Evolutionary conservation across 1,140 invertebrate species (phyloP), one percentile per base, ranked within the genome.

Genomic region (Cylas formicarius): DNA sequence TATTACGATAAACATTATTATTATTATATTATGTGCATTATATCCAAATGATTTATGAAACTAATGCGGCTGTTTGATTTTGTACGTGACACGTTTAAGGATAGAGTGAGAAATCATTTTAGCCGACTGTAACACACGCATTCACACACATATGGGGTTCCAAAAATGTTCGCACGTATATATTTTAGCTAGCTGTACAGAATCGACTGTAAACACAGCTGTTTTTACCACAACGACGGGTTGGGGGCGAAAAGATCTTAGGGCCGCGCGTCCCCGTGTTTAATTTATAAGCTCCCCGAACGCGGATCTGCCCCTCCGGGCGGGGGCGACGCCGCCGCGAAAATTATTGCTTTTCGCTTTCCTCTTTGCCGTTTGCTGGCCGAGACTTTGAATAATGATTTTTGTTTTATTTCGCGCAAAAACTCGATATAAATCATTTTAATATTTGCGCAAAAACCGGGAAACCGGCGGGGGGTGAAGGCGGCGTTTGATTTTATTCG

Each of bases 301-400:
- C 19, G 16, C 19, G 20, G 20, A n/a, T 21, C 32, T 27, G 13
- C 23, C 39, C 18, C 17, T 29, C 26, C 5, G 18, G 29, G 18
- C n/a, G 11, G 18, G 39, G 23, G 36, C 44, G 41, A 37, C 49
- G 26, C 37, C 43, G 49, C 22, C 26, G 18, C 32, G 36, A 49
- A 50, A 56, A 56, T 56, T 56, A 56, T 56, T 47, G 52, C 55
- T 43, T 36, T 50, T 54, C 39, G 43, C 49, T 43, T 43, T 42
- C 24, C 38, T 40, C 37, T 20, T 38, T 44, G 45, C 33, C 16
- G 45, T 36, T 26, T 40, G 43, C 48, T 47, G 47, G 27, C 27
- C 22, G 39, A 44, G 49, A 52, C 26, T 45, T 42, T 56, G 55
- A 56, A 56, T 56, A 56, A 56, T 53, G 55, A 56, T 53, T 54